phyloP scores from a whole-genome alignment of 2,888 invertebrate genomes.

The Hedya salicella region DNA sequence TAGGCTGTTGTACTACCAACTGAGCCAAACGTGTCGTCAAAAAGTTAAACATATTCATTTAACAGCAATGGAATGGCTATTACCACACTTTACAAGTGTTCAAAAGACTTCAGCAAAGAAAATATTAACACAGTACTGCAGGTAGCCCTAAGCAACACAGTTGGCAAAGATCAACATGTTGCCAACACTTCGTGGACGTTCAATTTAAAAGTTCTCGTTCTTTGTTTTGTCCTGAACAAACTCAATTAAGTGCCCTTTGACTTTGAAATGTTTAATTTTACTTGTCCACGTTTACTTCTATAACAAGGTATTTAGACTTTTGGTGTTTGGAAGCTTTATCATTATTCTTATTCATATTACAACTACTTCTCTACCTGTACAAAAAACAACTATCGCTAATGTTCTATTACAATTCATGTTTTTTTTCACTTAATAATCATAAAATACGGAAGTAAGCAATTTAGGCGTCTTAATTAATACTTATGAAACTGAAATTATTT shows the following conservation, averaged over 20 bases:
- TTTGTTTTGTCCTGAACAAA: conserved; percentile 85
- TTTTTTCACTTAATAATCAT: no score
- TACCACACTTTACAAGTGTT: neutral
- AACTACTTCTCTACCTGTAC: no score
- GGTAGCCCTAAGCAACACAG: conserved; percentile 61
- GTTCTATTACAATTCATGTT: no score
- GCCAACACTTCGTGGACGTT: conserved; percentile 82
- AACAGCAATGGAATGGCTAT: neutral
- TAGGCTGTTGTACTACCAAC: no score
- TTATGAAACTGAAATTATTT: no score
- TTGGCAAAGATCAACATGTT: conserved; percentile 82
- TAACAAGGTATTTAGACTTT: conserved; percentile 44
- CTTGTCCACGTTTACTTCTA: conserved; percentile 52
- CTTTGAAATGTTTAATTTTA: conserved; percentile 76
- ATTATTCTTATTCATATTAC: no score
- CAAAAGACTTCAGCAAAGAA: conserved; percentile 59
- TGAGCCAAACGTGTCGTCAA: no score
- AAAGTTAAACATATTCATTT: neutral
- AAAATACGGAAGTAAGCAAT: no score
- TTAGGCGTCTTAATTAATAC: no score
- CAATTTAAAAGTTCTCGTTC: conserved; percentile 82
- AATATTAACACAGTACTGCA: conserved; percentile 72
- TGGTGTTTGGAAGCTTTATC: no score
- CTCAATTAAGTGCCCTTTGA: conserved; percentile 82
- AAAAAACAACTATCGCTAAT: no score